Evolutionary conservation across 2,888 invertebrate genomes (phyloP).

Genomic region (Mantis religiosa): DNA sequence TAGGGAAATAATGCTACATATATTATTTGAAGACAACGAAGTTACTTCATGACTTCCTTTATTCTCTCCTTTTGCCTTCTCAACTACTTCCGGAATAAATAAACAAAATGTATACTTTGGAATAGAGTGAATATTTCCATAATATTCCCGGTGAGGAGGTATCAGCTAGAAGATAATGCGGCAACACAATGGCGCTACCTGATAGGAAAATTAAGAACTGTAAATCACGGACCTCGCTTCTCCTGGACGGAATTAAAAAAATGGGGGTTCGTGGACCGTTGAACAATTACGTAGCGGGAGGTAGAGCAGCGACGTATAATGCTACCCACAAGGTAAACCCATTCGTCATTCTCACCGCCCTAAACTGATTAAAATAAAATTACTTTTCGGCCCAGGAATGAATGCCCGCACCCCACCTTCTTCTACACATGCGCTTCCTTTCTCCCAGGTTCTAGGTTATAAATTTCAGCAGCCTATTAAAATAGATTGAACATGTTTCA

Average conservation of each 20-base stretch:
- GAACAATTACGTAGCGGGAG: neutral
- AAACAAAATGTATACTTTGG: neutral
- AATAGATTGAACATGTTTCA: neutral
- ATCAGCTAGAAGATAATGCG: neutral
- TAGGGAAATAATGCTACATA: no score
- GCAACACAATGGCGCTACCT: neutral
- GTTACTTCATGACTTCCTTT: neutral
- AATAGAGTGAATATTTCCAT: neutral
- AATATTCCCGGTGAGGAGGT: neutral
- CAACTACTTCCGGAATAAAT: neutral
- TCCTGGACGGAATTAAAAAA: slow-evolving; percentile 4
- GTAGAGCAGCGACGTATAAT: neutral
- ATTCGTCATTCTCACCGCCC: slow-evolving; percentile 11
- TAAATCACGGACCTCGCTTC: neutral
- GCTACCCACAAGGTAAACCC: slow-evolving; percentile 9
- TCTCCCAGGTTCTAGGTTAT: neutral
- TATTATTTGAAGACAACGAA: neutral
- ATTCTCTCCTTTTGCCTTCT: neutral
- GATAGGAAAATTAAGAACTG: slow-evolving; percentile 12
- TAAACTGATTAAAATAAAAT: slow-evolving; percentile 18
- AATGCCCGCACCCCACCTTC: neutral
- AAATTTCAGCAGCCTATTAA: neutral
- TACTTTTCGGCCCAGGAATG: neutral
- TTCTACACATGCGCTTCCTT: neutral
- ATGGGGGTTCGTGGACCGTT: neutral